Conservation (phyloP, 2,113 vertebrate genomes). For the Trachemys scripta region DNA sequence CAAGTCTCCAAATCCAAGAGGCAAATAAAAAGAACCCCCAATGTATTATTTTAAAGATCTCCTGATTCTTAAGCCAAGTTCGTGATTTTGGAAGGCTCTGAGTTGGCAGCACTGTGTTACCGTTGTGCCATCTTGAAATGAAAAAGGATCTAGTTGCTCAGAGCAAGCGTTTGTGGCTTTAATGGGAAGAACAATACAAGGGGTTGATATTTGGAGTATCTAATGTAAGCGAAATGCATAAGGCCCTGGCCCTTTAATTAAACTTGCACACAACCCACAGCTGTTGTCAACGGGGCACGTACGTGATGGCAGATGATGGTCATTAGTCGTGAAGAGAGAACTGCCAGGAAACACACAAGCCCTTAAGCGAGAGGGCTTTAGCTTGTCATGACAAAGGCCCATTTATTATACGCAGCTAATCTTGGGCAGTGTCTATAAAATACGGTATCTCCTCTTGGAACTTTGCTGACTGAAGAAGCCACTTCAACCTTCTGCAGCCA, state of each 20-base stretch:
- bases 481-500: not conserved
- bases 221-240: not conserved
- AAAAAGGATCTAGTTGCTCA: not conserved
- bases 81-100: not conserved
- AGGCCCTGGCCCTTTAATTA: constrained; percentile 31
- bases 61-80: not conserved
- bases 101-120: not conserved
- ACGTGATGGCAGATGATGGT: not conserved
- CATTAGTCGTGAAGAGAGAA: not conserved
- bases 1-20: not conserved
- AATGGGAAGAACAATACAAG: constrained; percentile 8
- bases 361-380: not conserved
- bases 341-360: constrained; percentile 6
- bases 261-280: not conserved
- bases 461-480: constrained; percentile 22
- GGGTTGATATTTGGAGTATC: not conserved
- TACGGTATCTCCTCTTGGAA: not conserved
- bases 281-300: not conserved
- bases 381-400: not conserved
- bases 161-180: not conserved
- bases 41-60: not conserved
- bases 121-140: not conserved
- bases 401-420: constrained; percentile 56
- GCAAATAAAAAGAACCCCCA: not conserved
- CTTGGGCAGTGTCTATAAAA: not conserved